A percentile compares a stretch with the other conserved stretches of the same genome.
These are phyloP conservation scores for Sceloporus tristichus DNA, from an alignment of 2,113 vertebrate genomes.

Conservation along the genomic window DNA sequence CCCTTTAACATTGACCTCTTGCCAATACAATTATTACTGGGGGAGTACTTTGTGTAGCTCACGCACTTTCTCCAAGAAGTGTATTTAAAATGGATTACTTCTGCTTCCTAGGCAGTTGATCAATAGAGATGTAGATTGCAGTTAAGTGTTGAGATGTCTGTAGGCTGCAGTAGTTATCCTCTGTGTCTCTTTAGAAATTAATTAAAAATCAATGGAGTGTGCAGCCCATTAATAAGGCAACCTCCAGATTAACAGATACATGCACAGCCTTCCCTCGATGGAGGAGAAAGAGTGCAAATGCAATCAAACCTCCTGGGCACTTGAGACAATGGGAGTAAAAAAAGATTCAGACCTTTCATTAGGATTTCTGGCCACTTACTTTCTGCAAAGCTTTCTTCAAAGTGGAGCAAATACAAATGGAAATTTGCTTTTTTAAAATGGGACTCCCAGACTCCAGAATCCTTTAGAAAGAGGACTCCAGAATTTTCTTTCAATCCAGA, in stretches of 20 bases:
- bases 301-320: conserved; percentile 25
- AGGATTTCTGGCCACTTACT: conserved; percentile 26
- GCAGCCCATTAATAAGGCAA: conserved; percentile 84
- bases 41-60: conserved; percentile 58
- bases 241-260: conserved; percentile 77
- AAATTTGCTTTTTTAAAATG: neutral
- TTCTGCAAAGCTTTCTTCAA: neutral
- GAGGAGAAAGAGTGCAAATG: conserved; percentile 30
- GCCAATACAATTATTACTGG: conserved; percentile 74
- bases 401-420: neutral
- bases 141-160: conserved; percentile 80
- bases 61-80: conserved; percentile 74
- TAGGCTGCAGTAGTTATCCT: conserved; percentile 85
- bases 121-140: conserved; percentile 90
- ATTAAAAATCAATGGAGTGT: conserved; percentile 96
- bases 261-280: conserved; percentile 52
- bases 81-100: conserved; percentile 94
- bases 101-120: conserved; percentile 82
- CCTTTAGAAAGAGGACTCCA: no score
- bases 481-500: no score
- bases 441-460: no score
- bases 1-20: conserved; percentile 65
- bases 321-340: neutral
- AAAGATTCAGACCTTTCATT: conserved; percentile 26
- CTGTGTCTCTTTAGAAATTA: conserved; percentile 87